These are phyloP conservation scores for Entelurus aequoreus DNA, from an alignment of 2,113 vertebrate genomes.

Conservation along the genomic window DNA sequence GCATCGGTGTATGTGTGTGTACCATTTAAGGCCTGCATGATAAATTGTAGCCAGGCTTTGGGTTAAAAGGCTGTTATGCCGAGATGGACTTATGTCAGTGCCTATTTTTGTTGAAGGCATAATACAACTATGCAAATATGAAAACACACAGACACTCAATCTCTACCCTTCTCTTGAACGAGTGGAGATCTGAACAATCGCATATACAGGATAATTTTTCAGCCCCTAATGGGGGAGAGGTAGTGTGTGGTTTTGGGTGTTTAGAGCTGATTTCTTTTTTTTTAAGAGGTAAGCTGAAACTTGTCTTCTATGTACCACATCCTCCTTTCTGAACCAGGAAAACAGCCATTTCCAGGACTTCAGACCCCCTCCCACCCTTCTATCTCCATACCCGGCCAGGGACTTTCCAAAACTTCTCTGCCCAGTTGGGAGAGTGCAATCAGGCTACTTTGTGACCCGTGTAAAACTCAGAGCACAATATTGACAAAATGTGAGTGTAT, in stretches of 20 bases:
- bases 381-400: slow-evolving; percentile 67
- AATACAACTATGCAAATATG: slow-evolving; percentile 4
- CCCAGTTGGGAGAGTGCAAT: slow-evolving; percentile 50
- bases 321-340: slow-evolving; percentile 69
- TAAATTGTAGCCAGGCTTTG: slow-evolving; percentile 53
- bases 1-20: slow-evolving; percentile 50
- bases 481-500: slow-evolving; percentile 15
- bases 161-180: neutral
- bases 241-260: slow-evolving; percentile 54
- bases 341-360: slow-evolving; percentile 67
- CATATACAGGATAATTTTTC: slow-evolving; percentile 16
- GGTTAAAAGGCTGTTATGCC: slow-evolving; percentile 47
- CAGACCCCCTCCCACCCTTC: slow-evolving; percentile 43
- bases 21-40: slow-evolving; percentile 45
- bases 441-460: slow-evolving; percentile 47
- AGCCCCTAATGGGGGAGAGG: slow-evolving; percentile 41
- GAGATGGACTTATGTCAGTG: slow-evolving; percentile 55
- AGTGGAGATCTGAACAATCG: neutral
- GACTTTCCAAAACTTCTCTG: slow-evolving; percentile 73
- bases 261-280: slow-evolving; percentile 45
- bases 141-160: neutral
- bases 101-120: slow-evolving; percentile 16
- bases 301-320: slow-evolving; percentile 67
- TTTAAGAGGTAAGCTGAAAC: slow-evolving; percentile 47
- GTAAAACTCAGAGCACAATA: slow-evolving; percentile 29